Conservation (phyloP, 2,797 vertebrate species). For the Tokudaia tokunoshimensis region DNA sequence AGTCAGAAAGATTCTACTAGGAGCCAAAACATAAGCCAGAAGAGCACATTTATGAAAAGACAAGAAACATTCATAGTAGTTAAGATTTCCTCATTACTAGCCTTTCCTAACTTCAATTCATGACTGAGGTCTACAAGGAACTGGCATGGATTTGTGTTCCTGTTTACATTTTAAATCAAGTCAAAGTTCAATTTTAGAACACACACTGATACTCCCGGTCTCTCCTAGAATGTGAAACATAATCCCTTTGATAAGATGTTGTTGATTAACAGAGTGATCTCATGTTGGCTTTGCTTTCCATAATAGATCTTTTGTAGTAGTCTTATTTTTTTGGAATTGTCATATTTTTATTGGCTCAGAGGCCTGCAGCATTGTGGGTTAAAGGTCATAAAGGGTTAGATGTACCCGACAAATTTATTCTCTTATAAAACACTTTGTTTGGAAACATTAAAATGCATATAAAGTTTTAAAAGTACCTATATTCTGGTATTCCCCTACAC, state of each 20-base stretch:
- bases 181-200: slow-evolving; percentile 23
- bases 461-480: slow-evolving; percentile 69
- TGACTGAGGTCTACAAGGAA: slow-evolving; percentile 41
- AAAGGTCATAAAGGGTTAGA: slow-evolving; percentile 44
- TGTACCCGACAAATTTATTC: neutral
- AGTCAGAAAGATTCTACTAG: slow-evolving; percentile 12
- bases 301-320: slow-evolving; percentile 21
- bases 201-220: slow-evolving; percentile 24
- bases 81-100: slow-evolving; percentile 8
- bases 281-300: neutral
- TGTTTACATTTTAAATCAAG: slow-evolving; percentile 42
- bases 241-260: slow-evolving; percentile 49
- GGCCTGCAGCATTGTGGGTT: neutral
- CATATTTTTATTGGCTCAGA: slow-evolving; percentile 43
- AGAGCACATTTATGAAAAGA: slow-evolving; percentile 36
- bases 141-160: slow-evolving; percentile 17
- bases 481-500: neutral
- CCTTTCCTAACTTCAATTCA: slow-evolving; percentile 27
- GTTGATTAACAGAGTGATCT: slow-evolving; percentile 45
- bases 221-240: slow-evolving; percentile 37
- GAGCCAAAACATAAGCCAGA: neutral
- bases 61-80: neutral
- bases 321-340: slow-evolving; percentile 44
- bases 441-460: slow-evolving; percentile 73
- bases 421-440: slow-evolving; percentile 38